Evolutionary conservation across 2,113 vertebrate species (phyloP), one percentile per base, ranked within the genome.

Genomic region (Pseudolaguvia tuberculata): DNA sequence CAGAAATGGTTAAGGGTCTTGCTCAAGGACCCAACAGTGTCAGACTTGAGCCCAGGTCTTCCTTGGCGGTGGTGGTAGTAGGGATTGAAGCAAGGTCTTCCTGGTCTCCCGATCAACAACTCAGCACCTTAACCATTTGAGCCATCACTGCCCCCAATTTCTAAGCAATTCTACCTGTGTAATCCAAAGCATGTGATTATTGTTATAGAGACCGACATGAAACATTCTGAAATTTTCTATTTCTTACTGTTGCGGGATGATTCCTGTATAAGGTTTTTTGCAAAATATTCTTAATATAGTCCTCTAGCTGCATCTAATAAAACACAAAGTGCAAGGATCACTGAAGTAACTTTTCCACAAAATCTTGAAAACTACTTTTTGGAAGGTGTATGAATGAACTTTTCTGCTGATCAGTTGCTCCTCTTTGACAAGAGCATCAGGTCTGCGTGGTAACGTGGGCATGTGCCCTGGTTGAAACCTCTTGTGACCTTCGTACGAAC

Each of bases 201-300:
- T 15, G 6, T 65, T 42, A 66, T 66, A 31, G 21, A 27, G 31
- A 13, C 57, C 20, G 13, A 21, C 9, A 17, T 47, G 4, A 47
- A 65, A 25, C 23, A 47, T 47, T 4, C 13, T 35, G 9, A n/a
- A 13, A 62, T 47, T 56, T 52, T 23, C 39, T 21, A 10, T 55
- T 23, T 70, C 80, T 80, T 75, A 74, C 51, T 48, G 80, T 85
- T 21, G 51, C 77, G 74, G 79, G 80, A 80, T 84, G 80, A 81
- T 81, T 88, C 35, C 75, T 35, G 31, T 84, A 76, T 72, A 66
- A 50, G 1, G 76, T 48, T 78, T 78, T 81, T 79, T 81, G 77
- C 57, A 86, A 76, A 74, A 82, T 72, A 23, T 85, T 82, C 85
- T 78, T 83, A 18, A 76, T 52, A 73, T 79, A 79, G 42, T 84